These are phyloP conservation scores for Malurus splendens DNA, from an alignment of 2,797 vertebrate species.

Conservation along the genomic window DNA sequence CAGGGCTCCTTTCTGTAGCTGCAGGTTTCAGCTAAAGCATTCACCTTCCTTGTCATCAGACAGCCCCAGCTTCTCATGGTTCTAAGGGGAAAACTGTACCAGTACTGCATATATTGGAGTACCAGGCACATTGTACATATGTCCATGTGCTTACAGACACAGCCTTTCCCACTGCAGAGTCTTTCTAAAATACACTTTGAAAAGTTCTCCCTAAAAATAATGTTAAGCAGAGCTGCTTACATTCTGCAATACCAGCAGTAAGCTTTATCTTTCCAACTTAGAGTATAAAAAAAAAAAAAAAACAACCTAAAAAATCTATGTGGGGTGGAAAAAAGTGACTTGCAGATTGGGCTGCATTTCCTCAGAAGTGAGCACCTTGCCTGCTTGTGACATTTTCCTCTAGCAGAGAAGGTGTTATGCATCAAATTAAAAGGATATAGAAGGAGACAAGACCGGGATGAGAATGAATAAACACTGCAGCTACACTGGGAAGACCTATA, in stretches of 20 bases:
- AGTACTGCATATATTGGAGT: not conserved
- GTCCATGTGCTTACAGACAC: not conserved
- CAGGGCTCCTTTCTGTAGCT: not conserved
- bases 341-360: not conserved
- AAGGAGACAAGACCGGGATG: not conserved
- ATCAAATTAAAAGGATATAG: not conserved
- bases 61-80: not conserved
- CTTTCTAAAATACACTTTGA: not conserved
- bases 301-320: too few species aligned
- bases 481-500: not conserved
- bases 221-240: not conserved
- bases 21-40: not conserved
- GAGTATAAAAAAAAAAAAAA: not conserved
- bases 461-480: not conserved
- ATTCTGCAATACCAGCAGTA: not conserved
- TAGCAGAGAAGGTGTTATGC: not conserved
- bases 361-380: not conserved
- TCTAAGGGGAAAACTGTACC: not conserved
- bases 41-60: not conserved
- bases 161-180: not conserved
- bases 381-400: conserved; percentile 5
- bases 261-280: not conserved
- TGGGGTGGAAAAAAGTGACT: not conserved
- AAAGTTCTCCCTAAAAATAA: not conserved
- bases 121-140: not conserved